Conservation (phyloP, 1,140 invertebrate genomes). For the Chlorops oryzae region DNA sequence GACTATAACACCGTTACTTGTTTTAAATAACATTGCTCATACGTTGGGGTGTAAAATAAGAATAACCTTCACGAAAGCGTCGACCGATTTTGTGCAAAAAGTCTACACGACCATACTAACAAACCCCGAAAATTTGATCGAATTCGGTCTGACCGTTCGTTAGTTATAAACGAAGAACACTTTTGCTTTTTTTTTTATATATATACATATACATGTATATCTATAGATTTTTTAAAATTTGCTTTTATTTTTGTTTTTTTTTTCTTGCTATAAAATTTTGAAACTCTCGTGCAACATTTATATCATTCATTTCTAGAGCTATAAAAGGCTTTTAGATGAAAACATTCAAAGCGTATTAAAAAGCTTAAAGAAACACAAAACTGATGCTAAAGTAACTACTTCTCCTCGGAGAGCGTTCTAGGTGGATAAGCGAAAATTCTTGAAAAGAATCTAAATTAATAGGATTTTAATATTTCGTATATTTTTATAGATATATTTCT, state of each 20-base stretch:
- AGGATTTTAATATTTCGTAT: constrained; percentile 1
- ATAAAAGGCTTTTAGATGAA: not conserved
- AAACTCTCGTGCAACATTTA: constrained; percentile 7
- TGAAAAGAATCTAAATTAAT: not conserved
- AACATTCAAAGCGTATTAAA: constrained; percentile 1
- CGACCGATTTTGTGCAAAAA: no score
- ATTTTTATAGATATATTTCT: no score
- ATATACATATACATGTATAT: not conserved
- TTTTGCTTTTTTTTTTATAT: not conserved
- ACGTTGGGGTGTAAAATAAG: no score
- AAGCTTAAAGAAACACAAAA: not conserved
- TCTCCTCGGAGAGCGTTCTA: no score
- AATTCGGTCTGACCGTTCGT: not conserved
- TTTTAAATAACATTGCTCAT: no score
- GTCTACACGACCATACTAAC: no score
- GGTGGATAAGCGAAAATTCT: no score
- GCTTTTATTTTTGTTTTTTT: constrained; percentile 3
- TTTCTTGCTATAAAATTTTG: constrained; percentile 1
- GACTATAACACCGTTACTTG: no score
- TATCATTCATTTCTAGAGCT: constrained; percentile 2
- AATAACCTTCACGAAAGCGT: no score
- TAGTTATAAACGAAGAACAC: not conserved
- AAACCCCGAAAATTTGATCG: not conserved
- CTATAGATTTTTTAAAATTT: not conserved
- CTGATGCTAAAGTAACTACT: not conserved